A percentile compares a stretch with the other conserved stretches of the same genome.
Evolutionary conservation across 2,113 vertebrate species (phyloP).

Genomic region (Albula goreensis): DNA sequence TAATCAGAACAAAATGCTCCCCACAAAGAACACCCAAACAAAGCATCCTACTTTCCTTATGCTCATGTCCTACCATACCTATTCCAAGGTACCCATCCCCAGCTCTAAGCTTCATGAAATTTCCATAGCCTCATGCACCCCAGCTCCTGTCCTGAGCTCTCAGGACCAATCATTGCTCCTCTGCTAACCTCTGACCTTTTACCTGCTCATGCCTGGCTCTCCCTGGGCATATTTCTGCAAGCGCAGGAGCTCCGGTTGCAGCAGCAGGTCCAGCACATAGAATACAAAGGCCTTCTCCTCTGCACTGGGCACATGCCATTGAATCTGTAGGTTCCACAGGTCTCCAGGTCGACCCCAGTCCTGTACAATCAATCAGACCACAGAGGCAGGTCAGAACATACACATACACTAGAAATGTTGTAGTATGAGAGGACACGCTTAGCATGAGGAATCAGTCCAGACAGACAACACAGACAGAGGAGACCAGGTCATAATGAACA

Average conservation of each 20-base stretch:
- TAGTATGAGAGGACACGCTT: neutral
- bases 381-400: neutral
- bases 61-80: neutral
- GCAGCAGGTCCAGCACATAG: slow-evolving; percentile 86
- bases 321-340: slow-evolving; percentile 88
- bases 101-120: neutral
- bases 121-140: neutral
- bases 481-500: neutral
- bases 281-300: slow-evolving; percentile 86
- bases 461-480: neutral
- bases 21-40: neutral
- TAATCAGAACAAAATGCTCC: neutral
- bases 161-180: neutral
- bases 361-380: slow-evolving; percentile 57
- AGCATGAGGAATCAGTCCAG: neutral
- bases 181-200: neutral
- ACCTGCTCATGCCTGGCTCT: slow-evolving; percentile 90
- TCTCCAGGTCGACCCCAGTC: slow-evolving; percentile 98
- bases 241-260: slow-evolving; percentile 87
- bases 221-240: slow-evolving; percentile 81
- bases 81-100: neutral
- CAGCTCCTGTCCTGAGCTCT: neutral
- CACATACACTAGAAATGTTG: no score
- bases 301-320: slow-evolving; percentile 90
- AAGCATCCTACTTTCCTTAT: neutral